Percentiles rank a stretch among this genome's conserved stretches.
phyloP scores from a whole-genome alignment of 2,113 vertebrate species.

The Peromyscus californicus region DNA sequence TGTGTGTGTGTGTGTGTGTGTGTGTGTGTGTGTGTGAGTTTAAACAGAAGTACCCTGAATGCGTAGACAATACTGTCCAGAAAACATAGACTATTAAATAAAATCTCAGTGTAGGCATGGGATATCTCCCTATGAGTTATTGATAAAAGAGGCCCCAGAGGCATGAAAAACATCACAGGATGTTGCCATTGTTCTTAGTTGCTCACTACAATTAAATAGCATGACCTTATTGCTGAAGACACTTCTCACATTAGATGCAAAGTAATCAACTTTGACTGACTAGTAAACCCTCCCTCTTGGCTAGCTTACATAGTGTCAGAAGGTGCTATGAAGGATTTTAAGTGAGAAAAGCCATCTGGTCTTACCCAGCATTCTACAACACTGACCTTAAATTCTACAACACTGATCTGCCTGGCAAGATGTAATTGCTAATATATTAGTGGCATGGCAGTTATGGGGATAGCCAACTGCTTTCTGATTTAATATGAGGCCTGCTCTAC shows the following conservation, averaged over 20 bases:
- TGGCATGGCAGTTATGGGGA: neutral
- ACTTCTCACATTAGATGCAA: neutral
- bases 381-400: neutral
- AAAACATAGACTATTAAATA: no score
- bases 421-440: neutral
- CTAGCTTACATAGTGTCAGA: neutral
- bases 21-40: no score
- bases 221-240: neutral
- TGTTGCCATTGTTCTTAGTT: neutral
- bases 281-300: neutral
- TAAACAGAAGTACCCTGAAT: no score
- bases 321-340: neutral
- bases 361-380: neutral
- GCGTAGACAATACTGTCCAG: no score
- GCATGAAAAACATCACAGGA: neutral
- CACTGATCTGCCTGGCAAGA: neutral
- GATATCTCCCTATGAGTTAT: no score
- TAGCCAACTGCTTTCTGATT: neutral
- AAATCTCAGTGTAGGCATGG: no score
- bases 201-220: neutral
- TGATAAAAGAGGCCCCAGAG: no score
- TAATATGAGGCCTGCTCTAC: neutral
- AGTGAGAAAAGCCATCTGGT: neutral
- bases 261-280: neutral
- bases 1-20: no score